These are phyloP conservation scores for Listronotus oregonensis DNA, from an alignment of 1,140 invertebrate genomes.

Conservation along the genomic window DNA sequence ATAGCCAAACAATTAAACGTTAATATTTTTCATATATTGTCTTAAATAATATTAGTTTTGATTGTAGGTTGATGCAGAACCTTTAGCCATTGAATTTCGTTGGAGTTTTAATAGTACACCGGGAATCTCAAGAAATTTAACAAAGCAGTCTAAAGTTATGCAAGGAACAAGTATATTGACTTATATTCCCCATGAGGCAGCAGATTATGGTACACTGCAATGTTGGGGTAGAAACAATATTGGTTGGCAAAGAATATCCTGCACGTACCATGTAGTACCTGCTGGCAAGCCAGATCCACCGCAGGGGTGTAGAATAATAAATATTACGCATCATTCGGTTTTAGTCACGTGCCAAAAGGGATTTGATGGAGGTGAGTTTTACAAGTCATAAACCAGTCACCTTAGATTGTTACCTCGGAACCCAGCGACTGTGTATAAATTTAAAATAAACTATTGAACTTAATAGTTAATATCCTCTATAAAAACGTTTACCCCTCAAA, in stretches of 20 bases:
- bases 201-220: conserved; percentile 63
- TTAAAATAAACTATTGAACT: no score
- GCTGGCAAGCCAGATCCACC: conserved; percentile 62
- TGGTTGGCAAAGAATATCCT: conserved; percentile 60
- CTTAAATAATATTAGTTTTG: background rate
- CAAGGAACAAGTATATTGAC: conserved; percentile 57
- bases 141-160: conserved; percentile 49
- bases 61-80: conserved; percentile 62
- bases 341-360: conserved; percentile 59
- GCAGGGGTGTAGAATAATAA: conserved; percentile 57
- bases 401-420: no score
- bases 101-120: conserved; percentile 68
- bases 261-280: conserved; percentile 64
- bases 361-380: conserved; percentile 51
- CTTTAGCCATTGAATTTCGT: conserved; percentile 59
- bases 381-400: background rate
- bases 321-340: conserved; percentile 60
- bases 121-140: conserved; percentile 53
- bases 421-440: no score
- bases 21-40: conserved; percentile 1
- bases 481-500: no score
- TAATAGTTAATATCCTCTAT: no score
- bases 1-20: no score
- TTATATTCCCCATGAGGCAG: conserved; percentile 59
- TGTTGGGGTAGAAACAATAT: conserved; percentile 64